Base-by-base conservation (phyloP, 2,888 invertebrate genomes). In the Xestia rhomboidea region DNA sequence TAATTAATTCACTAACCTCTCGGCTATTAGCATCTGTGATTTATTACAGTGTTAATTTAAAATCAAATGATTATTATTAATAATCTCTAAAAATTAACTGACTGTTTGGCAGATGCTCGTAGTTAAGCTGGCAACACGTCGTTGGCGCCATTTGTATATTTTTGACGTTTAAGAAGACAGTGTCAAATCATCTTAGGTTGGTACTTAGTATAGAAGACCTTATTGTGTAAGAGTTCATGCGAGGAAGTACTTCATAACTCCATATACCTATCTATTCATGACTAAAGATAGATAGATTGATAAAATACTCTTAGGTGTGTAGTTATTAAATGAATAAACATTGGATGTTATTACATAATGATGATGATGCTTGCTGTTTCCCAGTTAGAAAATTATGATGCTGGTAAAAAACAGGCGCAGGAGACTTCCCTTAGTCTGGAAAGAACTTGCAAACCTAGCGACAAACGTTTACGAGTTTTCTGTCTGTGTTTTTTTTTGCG, bases 1-100 rank as follows among this genome's bases (percentile, higher is more conserved):
- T 73, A 66, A 84, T 84, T 67, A 83, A 84, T 84, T 81, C 69
- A 76, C 70, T 76, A 80, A 76, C 71, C 2, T 79, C 62, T 74
- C 62, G 30, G 34, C 46, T 68, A 73, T 73, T 73, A 66, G 13
- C 34, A 72, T 66, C 3, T 60, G 8, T 64, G 63, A 84, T 84
- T 84, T 81, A 83, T 76, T 75, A 73, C 66, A 27, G 1, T 67
- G 75, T 34, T 84, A 70, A 84, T 80, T 76, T 80, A 46, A 70
- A 72, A 76, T 69, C 57, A 63, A 72, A 76, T 84, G 66, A 84
- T 76, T 75, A 75, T 63, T 66, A 73, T 71, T 76, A 80, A 76
- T 76, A 80, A 76, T 84, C 81, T 73, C 7, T 64, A 41, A 49
- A 49, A 80, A 72, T 84, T 68, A 84, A 72, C 18, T 49, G 84